A percentile compares a stretch with the other conserved stretches of the same genome.
These are phyloP conservation scores for Ptilodon capucinus DNA, from an alignment of 2,888 invertebrate genomes.

Conservation along the genomic window DNA sequence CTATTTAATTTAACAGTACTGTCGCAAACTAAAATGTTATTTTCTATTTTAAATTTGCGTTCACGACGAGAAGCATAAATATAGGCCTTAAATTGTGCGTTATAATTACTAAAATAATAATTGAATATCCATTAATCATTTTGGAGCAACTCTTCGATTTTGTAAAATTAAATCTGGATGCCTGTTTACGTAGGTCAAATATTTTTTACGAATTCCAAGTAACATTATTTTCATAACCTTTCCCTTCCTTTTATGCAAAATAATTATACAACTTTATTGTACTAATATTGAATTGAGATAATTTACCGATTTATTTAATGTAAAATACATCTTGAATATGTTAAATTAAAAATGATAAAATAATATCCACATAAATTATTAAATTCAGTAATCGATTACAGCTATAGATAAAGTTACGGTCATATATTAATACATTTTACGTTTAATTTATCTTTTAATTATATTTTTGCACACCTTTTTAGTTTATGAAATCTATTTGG, in stretches of 20 bases:
- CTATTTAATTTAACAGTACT: conserved; percentile 41
- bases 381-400: conserved; percentile 46
- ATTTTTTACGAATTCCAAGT: too few relatives aligned
- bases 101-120: conserved; percentile 18
- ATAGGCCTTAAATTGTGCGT: conserved; percentile 46
- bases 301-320: background rate
- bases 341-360: conserved; percentile 39
- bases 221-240: too few relatives aligned
- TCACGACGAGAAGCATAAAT: conserved; percentile 31
- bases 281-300: background rate
- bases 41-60: conserved; percentile 12
- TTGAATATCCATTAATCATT: background rate
- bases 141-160: too few relatives aligned
- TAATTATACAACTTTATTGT: conserved; percentile 1
- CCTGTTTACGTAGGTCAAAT: too few relatives aligned
- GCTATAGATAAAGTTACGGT: conserved; percentile 52
- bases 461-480: conserved; percentile 40
- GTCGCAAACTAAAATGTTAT: conserved; percentile 31
- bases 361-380: conserved; percentile 53
- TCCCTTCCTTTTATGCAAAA: background rate
- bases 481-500: background rate
- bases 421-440: conserved; percentile 46
- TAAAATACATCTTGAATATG: conserved; percentile 4
- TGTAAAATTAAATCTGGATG: too few relatives aligned
- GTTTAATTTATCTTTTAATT: conserved; percentile 40